phyloP scores from a whole-genome alignment of 2,113 vertebrate species.

The Eulemur macaco region DNA sequence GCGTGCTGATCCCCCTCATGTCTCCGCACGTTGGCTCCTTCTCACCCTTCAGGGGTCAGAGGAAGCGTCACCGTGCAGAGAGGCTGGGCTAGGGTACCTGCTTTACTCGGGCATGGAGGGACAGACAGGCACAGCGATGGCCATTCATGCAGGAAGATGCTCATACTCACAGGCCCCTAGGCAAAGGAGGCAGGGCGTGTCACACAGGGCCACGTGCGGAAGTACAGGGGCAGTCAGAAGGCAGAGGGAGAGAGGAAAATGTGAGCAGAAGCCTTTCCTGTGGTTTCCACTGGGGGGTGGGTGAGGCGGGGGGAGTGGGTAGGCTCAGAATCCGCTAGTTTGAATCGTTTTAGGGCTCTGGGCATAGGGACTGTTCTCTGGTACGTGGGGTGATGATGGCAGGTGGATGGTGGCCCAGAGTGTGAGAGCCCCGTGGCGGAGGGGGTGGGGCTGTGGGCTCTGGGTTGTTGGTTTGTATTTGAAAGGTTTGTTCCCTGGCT shows the following conservation, averaged over 20 bases:
- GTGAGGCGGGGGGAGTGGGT: too few species aligned
- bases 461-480: not conserved
- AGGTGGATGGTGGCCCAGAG: not conserved
- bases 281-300: not conserved
- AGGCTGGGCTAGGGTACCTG: not conserved
- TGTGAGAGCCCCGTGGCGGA: not conserved
- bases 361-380: too few species aligned
- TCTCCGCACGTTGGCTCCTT: not conserved
- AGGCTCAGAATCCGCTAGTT: accelerated
- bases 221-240: not conserved
- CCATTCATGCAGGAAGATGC: not conserved
- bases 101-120: not conserved
- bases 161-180: not conserved
- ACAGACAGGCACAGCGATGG: not conserved
- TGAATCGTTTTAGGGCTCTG: not conserved
- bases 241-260: not conserved
- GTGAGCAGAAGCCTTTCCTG: not conserved
- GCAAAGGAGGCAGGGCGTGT: not conserved
- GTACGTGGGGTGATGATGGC: not conserved
- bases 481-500: not conserved
- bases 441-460: not conserved
- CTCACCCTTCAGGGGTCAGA: not conserved
- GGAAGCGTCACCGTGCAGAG: not conserved
- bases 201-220: not conserved
- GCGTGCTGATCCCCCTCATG: not conserved